These are phyloP conservation scores for Mellivora capensis DNA, from an alignment of 2,113 vertebrate genomes.

Conservation along the genomic window DNA sequence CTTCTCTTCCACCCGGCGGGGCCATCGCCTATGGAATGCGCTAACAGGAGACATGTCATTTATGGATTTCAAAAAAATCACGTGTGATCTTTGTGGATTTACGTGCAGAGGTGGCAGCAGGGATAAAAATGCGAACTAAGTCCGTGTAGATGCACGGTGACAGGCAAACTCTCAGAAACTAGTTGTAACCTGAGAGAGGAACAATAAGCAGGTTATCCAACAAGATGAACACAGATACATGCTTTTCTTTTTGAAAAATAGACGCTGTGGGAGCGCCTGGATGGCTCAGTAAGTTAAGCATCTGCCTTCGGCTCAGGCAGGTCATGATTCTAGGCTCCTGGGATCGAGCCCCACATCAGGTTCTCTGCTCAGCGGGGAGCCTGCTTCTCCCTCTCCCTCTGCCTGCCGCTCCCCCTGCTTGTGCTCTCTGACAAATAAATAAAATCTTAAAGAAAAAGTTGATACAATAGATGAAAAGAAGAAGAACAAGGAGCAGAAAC, in stretches of 20 bases:
- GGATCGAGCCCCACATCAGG: background rate
- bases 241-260: conserved; percentile 15
- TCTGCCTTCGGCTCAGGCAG: background rate
- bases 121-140: background rate
- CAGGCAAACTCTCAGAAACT: background rate
- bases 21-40: background rate
- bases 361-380: background rate
- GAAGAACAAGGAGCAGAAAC: background rate
- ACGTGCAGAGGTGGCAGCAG: background rate
- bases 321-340: background rate
- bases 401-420: background rate
- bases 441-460: background rate
- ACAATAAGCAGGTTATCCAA: conserved; percentile 11
- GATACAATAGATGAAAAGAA: background rate
- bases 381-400: background rate
- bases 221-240: background rate
- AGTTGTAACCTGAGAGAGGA: conserved; percentile 35
- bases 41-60: background rate
- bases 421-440: background rate
- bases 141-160: background rate
- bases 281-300: background rate
- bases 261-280: background rate
- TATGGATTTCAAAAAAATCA: background rate
- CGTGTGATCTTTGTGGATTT: background rate
- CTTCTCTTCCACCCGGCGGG: background rate